Base-by-base conservation (phyloP, 2,797 vertebrate species). In the Girardinus metallicus region DNA sequence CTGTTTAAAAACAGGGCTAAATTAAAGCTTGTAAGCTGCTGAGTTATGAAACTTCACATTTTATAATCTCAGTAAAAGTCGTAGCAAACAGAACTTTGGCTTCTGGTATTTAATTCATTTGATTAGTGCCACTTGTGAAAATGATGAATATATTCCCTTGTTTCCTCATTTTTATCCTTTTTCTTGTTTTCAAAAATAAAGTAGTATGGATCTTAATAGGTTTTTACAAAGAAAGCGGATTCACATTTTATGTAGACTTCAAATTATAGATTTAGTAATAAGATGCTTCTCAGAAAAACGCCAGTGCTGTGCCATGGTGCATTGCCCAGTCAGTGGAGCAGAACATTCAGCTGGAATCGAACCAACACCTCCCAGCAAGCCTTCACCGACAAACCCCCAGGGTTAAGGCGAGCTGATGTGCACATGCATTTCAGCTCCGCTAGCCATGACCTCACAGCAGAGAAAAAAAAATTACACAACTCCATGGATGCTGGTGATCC, bases 291-390 rank as follows among this genome's bases (percentile, higher is more conserved):
- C 26, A 71, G 66, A 26, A n/a, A 26, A n/a, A n/a, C 6, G n/a
- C 36, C 57, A 77, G 76, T 41, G 70, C 60, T 46, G 70, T 78
- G 78, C 80, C 85, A 75, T 82, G 72, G 70, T 82, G 86, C 81
- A 85, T 91, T 89, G 88, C 88, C 79, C 85, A 83, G 78, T 86
- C 86, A 88, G 82, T 80, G 89, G 82, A 92, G 92, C 89, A 85
- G 84, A 87, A 92, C 85, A 87, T 79, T 76, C 76, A 26, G 64
- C 23, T 86, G 85, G 90, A 91, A 79, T 36, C 47, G 46, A 90
- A 78, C 88, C 87, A 85, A 79, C 39, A 76, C 74, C 88, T 89
- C 87, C 88, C 76, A 80, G 88, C 84, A 83, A 88, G 85, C 85
- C 78, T 74, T 57, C 64, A 46, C 79, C 46, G 21, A 77, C 77